Evolutionary conservation across 2,888 invertebrate genomes (phyloP).

Genomic region (Phaedon cochleariae): DNA sequence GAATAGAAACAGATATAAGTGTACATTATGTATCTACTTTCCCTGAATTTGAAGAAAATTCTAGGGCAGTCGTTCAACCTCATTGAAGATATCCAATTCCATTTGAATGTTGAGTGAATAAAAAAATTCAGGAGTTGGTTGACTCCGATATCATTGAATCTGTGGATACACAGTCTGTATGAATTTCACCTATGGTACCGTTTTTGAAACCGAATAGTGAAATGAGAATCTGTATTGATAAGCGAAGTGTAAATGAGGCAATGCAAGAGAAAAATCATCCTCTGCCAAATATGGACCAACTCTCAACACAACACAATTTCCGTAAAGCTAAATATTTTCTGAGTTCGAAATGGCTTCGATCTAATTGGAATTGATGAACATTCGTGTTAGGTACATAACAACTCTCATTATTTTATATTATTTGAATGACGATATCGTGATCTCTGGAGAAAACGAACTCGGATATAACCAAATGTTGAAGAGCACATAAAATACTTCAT

Average conservation of each 20-base stretch:
- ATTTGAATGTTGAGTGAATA: conserved; percentile 32
- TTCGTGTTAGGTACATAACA: conserved; percentile 32
- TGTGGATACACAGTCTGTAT: conserved; percentile 49
- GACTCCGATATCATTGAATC: conserved; percentile 51
- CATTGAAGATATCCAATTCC: conserved; percentile 35
- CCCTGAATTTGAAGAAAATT: conserved; percentile 26
- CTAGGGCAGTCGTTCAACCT: conserved; percentile 38
- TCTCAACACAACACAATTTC: conserved; percentile 44
- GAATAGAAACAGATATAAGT: conserved; percentile 15
- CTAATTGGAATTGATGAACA: conserved; percentile 30
- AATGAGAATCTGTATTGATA: conserved; percentile 53
- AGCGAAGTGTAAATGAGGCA: conserved; percentile 52
- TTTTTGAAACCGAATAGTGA: conserved; percentile 43
- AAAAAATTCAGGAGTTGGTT: conserved; percentile 38
- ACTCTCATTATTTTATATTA: conserved; percentile 33
- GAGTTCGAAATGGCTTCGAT: conserved; percentile 28
- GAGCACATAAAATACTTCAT: neutral
- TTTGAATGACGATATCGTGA: conserved; percentile 24
- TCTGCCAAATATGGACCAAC: conserved; percentile 42
- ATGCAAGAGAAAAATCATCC: conserved; percentile 44
- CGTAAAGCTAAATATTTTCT: conserved; percentile 40
- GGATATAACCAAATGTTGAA: conserved; percentile 9
- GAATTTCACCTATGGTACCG: conserved; percentile 54
- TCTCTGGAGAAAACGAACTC: conserved; percentile 10
- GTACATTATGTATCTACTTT: conserved; percentile 11